Base-by-base conservation (phyloP, 2,797 vertebrate species). In the Ptychobarbus kaznakovi region DNA sequence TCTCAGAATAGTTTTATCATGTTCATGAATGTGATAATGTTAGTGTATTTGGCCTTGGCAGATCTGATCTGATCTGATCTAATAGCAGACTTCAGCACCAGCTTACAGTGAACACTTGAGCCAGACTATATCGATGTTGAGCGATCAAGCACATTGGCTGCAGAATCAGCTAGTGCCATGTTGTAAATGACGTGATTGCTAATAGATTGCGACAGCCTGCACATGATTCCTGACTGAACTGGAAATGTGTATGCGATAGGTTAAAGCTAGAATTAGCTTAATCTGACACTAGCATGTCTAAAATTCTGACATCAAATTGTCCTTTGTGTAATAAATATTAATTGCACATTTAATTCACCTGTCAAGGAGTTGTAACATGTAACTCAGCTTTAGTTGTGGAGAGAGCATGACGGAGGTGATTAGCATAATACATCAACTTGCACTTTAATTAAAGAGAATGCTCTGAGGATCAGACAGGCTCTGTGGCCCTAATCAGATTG, bases 401-500 rank as follows among this genome's bases (percentile, higher is more conserved):
- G 46, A 38, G 35, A 79, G 77, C 49, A 51, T 73, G 56, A 74
- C 44, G 6, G 56, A 82, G 74, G 75, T 90, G 70, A 88, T 86
- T 87, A 84, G 65, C 46, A 73, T 77, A 25, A 82, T 63, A 87
- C 61, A 79, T 63, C 12, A 74, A 82, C 70, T 63, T 46, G 56
- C 56, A 53, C 32, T 87, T 83, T 87, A 89, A 89, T 89, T 72
- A 90, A 40, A 81, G 49, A 81, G 38, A 87, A 77, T 56, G 11
- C 85, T 85, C 44, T 2, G 40, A 82, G 80, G 82, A 81, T 85
- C 42, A 86, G 61, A 77, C 18, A 2, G 65, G 83, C 85, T 87
- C 38, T 88, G 82, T 10, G 70, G 69, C 81, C 80, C n/a, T 87
- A 89, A 90, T 88, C 81, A 80, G 87, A 90, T 88, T 90, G 25